Base-by-base conservation (phyloP, 2,113 vertebrate species). In the Mormoops blainvillei region DNA sequence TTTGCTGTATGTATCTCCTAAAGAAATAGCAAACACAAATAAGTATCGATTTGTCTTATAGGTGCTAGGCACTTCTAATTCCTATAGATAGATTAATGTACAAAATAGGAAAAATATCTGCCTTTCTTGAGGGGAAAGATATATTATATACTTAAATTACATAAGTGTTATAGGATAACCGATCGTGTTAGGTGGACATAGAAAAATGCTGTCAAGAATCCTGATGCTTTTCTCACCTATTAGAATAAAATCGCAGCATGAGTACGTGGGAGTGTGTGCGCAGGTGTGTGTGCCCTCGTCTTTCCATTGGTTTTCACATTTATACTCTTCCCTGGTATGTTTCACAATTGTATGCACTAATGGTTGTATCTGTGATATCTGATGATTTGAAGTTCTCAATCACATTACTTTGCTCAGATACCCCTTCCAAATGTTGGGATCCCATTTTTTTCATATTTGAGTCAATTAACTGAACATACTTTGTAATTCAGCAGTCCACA, bases 201-300 rank as follows among this genome's bases (percentile, higher is more conserved):
- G 20, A n/a, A 48, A 84, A 45, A 48, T 16, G 20, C 43, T 63
- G 22, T 31, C 56, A 65, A 63, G 5, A 33, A 38, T 63, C 76
- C 22, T n/a, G 41, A 22, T 20, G 14, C 7, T 76, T 67, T 52
- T 24, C 4, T 89, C 20, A 48, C n/a, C 14, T 48, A 20, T 36
- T 19, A 36, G 33, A 45, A 76, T 76, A 63, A 63, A 89, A 76
- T 50, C 45, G 18, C 6, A 28, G 6, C 22, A 1, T 31, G 0
- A 7, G 2, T 67, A 33, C 33, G 28, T 76, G 73, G 19, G 73
- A 24, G 36, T 71, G 18, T 36, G 67, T 7, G 31, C 6, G n/a
- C 36, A n/a, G 3, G 67, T 20, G 33, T 3, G 1, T 18, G 6
- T 4, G 4, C 24, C 1, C 7, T 28, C 50, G 43, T 67, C 5